Conservation (phyloP, 2,797 vertebrate genomes). For the Fistularia commersonii region DNA sequence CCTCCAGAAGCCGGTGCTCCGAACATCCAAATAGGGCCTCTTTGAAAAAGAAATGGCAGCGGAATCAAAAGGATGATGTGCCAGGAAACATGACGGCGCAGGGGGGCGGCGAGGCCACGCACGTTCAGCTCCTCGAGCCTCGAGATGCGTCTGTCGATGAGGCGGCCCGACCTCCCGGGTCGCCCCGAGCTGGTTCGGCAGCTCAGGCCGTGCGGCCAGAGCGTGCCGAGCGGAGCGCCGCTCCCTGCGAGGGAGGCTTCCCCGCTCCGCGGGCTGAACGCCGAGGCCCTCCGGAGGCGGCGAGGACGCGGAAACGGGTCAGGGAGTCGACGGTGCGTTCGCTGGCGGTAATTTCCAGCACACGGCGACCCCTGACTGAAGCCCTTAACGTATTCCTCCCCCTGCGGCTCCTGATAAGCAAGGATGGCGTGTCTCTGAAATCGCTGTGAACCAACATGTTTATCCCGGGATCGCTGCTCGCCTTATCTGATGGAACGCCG, state of each 20-base stretch:
- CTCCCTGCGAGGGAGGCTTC: constrained; percentile 13
- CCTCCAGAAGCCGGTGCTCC: too few species aligned
- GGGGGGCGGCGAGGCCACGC: constrained; percentile 20
- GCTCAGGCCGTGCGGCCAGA: constrained; percentile 32
- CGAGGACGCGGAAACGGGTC: constrained; percentile 51
- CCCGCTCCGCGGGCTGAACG: constrained; percentile 45
- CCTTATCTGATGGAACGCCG: constrained; percentile 38
- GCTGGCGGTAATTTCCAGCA: constrained; percentile 42
- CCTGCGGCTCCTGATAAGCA: constrained; percentile 40
- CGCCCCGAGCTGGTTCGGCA: constrained; percentile 19
- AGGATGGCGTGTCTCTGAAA: constrained; percentile 50
- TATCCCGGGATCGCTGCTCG: constrained; percentile 49
- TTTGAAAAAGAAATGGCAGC: too few species aligned
- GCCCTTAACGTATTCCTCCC: constrained; percentile 49
- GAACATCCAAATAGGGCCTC: too few species aligned
- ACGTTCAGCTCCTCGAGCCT: constrained; percentile 52
- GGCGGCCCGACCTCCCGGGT: constrained; percentile 46
- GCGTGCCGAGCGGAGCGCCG: constrained; percentile 26
- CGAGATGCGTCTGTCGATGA: constrained; percentile 56
- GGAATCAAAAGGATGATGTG: too few species aligned
- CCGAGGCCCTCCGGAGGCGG: constrained; percentile 32
- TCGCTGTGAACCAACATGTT: constrained; percentile 58
- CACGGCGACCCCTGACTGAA: constrained; percentile 28
- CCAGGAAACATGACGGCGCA: constrained; percentile 8
- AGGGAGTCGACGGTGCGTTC: constrained; percentile 33